phyloP scores from a whole-genome alignment of 2,113 vertebrate species.

The Rhinolophus ferrumequinum region DNA sequence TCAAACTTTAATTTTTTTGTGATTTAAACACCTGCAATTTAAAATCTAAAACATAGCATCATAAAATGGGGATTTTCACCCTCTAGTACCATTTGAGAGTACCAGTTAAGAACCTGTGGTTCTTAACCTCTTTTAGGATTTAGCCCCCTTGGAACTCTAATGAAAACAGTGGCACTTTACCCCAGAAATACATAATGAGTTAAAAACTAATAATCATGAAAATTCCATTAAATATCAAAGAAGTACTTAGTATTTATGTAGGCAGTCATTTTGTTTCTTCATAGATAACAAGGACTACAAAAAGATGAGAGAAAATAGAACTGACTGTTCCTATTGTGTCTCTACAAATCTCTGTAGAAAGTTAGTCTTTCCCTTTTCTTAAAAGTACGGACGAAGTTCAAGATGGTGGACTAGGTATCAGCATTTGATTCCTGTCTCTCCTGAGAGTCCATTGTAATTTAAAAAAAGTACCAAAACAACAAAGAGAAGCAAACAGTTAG shows the following conservation, averaged over 20 bases:
- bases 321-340: background rate
- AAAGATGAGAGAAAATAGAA: conserved; percentile 13
- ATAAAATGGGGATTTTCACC: background rate
- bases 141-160: background rate
- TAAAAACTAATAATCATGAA: background rate
- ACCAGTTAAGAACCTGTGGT: too few relatives aligned
- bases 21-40: conserved; percentile 22
- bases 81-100: background rate
- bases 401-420: background rate
- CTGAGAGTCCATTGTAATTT: background rate
- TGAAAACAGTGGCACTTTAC: background rate
- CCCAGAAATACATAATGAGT: background rate
- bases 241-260: background rate
- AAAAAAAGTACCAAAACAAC: conserved; percentile 24
- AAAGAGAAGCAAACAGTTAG: background rate
- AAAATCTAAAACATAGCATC: conserved; percentile 9
- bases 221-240: conserved; percentile 1
- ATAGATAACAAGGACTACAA: background rate
- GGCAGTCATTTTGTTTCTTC: background rate
- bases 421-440: background rate
- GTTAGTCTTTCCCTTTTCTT: background rate
- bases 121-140: conserved; percentile 21
- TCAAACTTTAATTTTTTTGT: conserved; percentile 43
- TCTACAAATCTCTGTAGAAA: conserved; percentile 15
- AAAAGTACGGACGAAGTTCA: conserved; percentile 13